Evolutionary conservation across 2,113 vertebrate genomes (phyloP).

Genomic region (Corythornis madagascariensis): DNA sequence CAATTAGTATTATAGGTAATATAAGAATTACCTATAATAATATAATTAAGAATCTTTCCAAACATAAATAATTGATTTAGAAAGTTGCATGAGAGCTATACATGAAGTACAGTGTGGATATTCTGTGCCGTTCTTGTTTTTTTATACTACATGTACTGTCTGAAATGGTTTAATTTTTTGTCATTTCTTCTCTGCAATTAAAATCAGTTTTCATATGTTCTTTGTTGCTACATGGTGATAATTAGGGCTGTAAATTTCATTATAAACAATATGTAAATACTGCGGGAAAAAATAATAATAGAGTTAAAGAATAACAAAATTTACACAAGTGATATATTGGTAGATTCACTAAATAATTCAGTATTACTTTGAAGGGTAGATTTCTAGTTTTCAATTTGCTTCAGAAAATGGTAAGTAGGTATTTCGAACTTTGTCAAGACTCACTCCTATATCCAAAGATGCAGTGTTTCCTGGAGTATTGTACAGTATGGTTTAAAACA

Average conservation of each 20-base stretch:
- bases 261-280: slow-evolving; percentile 11
- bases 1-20: slow-evolving; percentile 68
- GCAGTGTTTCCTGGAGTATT: background rate
- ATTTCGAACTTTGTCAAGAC: background rate
- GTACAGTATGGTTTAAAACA: background rate
- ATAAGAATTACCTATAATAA: slow-evolving; percentile 37
- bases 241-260: slow-evolving; percentile 9
- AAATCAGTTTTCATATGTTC: background rate
- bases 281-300: background rate
- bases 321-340: background rate
- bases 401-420: background rate
- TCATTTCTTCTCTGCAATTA: background rate
- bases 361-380: background rate
- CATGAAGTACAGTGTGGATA: slow-evolving; percentile 48
- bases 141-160: slow-evolving; percentile 1
- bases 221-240: background rate
- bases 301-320: background rate
- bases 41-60: slow-evolving; percentile 49
- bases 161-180: slow-evolving; percentile 42
- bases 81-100: slow-evolving; percentile 52
- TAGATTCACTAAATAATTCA: background rate
- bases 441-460: background rate
- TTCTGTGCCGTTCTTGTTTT: slow-evolving; percentile 57
- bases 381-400: slow-evolving; percentile 1
- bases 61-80: slow-evolving; percentile 59